Evolutionary conservation across 64 coral and sea anemone species (phyloP).

Genomic region (Anthopleura sola): DNA sequence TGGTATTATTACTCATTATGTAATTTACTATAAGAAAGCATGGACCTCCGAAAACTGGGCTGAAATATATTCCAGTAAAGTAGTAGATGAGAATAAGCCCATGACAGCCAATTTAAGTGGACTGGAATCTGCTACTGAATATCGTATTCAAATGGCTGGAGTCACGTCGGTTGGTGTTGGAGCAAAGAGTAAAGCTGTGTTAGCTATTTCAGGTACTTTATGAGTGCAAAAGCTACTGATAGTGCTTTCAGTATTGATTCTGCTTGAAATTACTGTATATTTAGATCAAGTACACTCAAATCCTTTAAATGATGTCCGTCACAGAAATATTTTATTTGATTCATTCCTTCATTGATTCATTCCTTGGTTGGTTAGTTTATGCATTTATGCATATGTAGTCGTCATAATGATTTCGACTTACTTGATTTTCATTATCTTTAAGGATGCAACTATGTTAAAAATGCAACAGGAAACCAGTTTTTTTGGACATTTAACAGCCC

Average conservation of each 20-base stretch:
- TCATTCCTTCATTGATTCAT: too few species aligned
- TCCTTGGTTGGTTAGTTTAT: background rate
- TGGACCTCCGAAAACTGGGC: background rate
- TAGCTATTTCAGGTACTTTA: slow-evolving; percentile 5
- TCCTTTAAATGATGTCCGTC: too few species aligned
- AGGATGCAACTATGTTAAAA: background rate
- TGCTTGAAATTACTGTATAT: too few species aligned
- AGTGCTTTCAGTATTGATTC: too few species aligned
- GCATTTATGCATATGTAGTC: background rate
- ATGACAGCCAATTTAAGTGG: background rate
- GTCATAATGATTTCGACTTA: background rate
- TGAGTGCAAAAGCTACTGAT: too few species aligned
- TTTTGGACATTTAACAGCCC: slow-evolving; percentile 12
- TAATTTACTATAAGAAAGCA: background rate
- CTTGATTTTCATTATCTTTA: background rate
- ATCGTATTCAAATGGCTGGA: slow-evolving; percentile 15
- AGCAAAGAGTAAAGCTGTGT: slow-evolving; percentile 5
- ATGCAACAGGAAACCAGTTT: background rate
- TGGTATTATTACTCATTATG: background rate
- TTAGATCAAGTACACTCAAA: too few species aligned
- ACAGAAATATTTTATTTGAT: too few species aligned
- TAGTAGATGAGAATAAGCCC: background rate
- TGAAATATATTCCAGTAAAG: background rate
- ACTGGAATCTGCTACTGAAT: slow-evolving; percentile 17
- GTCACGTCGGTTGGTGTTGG: slow-evolving; percentile 24